Percentiles rank a stretch among this genome's conserved stretches.
phyloP scores from a whole-genome alignment of 2,113 vertebrate species.

The Dicrurus megarhynchus region DNA sequence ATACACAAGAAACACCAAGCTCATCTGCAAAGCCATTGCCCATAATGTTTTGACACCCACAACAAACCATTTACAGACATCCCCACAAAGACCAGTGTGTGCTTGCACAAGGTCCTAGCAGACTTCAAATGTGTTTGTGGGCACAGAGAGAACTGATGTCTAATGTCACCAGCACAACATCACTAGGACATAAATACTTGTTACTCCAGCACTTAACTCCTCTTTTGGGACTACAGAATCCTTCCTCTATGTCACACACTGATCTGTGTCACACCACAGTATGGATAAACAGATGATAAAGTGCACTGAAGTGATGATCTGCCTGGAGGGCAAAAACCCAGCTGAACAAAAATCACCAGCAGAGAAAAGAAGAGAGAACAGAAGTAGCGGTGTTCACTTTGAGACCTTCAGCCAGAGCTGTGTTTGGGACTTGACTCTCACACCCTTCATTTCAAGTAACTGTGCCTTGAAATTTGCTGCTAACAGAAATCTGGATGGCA shows the following conservation, averaged over 20 bases:
- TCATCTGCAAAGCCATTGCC: not conserved
- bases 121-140: not conserved
- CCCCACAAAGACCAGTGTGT: not conserved
- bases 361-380: not conserved
- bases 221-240: not conserved
- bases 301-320: not conserved
- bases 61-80: not conserved
- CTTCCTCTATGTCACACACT: not conserved
- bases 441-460: not conserved
- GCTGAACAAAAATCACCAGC: not conserved
- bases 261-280: not conserved
- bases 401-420: accelerated
- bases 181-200: not conserved
- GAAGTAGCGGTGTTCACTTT: not conserved
- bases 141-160: not conserved
- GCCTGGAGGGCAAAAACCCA: not conserved
- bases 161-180: not conserved
- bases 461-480: not conserved
- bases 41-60: not conserved
- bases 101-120: not conserved
- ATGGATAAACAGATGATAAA: not conserved
- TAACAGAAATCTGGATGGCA: not conserved
- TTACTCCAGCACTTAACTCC: not conserved
- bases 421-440: not conserved
- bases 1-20: not conserved